Evolutionary conservation across 2,888 invertebrate genomes (phyloP), one percentile per base, ranked within the genome.

Genomic region (Leptinotarsa peninsularis): DNA sequence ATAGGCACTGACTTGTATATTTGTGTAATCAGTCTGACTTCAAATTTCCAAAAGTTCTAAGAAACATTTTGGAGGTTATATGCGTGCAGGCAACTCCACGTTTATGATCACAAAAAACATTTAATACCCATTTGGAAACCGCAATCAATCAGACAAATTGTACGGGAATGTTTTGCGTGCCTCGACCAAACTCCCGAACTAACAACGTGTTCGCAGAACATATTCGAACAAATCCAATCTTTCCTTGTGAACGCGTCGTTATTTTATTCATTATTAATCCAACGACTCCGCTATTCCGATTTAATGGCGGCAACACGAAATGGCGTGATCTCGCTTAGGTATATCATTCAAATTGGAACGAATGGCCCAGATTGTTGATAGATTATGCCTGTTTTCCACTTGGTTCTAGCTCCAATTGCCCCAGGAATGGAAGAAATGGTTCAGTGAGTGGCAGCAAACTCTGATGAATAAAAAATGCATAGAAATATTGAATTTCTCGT

Each of bases 181-280:
- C 21, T 23, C 58, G 21, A 2, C 58, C 23, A 23, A 54, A 54
- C 18, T 58, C 21, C 14, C 21, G 23, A 23, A 58, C 15, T 15
- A 52, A 5, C 54, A 54, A 58, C 58, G 23, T 58, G 23, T 58
- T 58, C 23, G 58, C 21, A 23, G 58, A 58, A 58, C 58, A 23
- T 58, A 58, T 23, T 58, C 58, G 14, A 23, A 58, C 58, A 23
- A 58, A 58, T 67, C 67, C 67, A 49, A 50, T 67, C 49, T 49
- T 49, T 18, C 67, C 50, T 49, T 49, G 49, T 49, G 18, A 69
- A 69, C 17, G 43, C 69, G 54, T 69, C 67, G 66, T 66, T 74
- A 74, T 74, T 70, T 70, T 71, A 71, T 74, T 74, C 52, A 70
- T 74, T 74, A 58, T 58, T 58, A 72, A 67, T 72, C 66, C 66